A percentile compares a stretch with the other conserved stretches of the same genome.
These are phyloP conservation scores for Willisornis vidua DNA, from an alignment of 2,113 vertebrate genomes.

Conservation along the genomic window DNA sequence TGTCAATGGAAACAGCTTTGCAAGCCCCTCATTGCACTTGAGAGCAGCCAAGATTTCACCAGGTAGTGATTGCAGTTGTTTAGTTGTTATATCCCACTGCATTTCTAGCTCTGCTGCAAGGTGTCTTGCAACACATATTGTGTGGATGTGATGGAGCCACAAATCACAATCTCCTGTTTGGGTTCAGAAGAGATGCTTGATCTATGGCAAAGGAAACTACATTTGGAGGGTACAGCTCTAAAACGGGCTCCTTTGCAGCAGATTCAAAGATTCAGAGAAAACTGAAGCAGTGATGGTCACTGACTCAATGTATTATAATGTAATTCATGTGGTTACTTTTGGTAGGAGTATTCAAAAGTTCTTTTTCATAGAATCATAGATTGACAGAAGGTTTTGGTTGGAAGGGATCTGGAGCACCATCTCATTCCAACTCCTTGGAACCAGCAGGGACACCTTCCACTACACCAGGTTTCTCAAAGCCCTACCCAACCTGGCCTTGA, in stretches of 20 bases:
- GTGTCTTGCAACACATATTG: fast-evolving
- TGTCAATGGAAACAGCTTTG: not conserved
- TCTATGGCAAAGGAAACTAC: not conserved
- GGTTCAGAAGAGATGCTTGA: not conserved
- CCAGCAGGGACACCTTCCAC: not conserved
- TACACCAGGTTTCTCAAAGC: not conserved
- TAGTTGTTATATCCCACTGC: not conserved
- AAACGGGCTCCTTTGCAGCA: not conserved
- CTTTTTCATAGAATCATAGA: not conserved
- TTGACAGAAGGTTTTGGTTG: not conserved
- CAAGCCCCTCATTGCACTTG: not conserved
- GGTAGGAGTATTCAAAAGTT: not conserved
- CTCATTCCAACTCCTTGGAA: not conserved
- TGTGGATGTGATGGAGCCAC: fast-evolving
- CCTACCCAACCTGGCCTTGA: too few relatives aligned
- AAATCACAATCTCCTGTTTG: fast-evolving
- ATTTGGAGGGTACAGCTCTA: not conserved
- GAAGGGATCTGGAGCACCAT: not conserved
- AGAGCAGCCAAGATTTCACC: not conserved
- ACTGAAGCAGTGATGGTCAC: not conserved
- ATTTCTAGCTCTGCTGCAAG: not conserved
- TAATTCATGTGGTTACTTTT: not conserved
- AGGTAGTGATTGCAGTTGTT: not conserved
- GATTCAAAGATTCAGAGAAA: not conserved
- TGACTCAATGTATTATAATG: fast-evolving